phyloP scores from a whole-genome alignment of 2,113 vertebrate genomes.

The Crotophaga sulcirostris region DNA sequence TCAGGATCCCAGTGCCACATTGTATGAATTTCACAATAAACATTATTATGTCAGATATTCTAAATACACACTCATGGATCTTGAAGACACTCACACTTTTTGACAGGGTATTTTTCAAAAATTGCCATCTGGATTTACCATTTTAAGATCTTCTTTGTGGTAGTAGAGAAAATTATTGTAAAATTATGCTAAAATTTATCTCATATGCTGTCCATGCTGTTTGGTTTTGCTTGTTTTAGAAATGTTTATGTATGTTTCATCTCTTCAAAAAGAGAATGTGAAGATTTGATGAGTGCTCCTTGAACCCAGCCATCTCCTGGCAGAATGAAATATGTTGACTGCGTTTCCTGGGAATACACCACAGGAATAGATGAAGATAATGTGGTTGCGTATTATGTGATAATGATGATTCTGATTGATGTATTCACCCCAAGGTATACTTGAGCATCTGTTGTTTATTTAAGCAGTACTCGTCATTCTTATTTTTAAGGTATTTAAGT shows the following conservation, averaged over 20 bases:
- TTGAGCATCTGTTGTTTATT: constrained; percentile 56
- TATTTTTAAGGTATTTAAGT: constrained; percentile 32
- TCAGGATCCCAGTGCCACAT: background rate
- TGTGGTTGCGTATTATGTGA: background rate
- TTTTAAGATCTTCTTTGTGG: background rate
- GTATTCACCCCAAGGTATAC: constrained; percentile 2
- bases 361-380: constrained; percentile 15
- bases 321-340: background rate
- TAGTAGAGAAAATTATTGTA: background rate
- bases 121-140: background rate
- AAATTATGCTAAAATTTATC: background rate
- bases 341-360: background rate
- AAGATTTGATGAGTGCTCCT: background rate
- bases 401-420: constrained; percentile 36
- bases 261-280: background rate
- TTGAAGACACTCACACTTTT: background rate
- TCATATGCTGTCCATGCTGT: background rate
- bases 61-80: background rate
- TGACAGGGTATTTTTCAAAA: background rate
- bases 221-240: constrained; percentile 28
- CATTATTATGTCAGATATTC: background rate
- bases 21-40: background rate
- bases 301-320: background rate
- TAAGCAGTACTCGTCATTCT: background rate
- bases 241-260: background rate